Conservation (phyloP, 2,113 vertebrate species). For the Epinephelus fuscoguttatus region DNA sequence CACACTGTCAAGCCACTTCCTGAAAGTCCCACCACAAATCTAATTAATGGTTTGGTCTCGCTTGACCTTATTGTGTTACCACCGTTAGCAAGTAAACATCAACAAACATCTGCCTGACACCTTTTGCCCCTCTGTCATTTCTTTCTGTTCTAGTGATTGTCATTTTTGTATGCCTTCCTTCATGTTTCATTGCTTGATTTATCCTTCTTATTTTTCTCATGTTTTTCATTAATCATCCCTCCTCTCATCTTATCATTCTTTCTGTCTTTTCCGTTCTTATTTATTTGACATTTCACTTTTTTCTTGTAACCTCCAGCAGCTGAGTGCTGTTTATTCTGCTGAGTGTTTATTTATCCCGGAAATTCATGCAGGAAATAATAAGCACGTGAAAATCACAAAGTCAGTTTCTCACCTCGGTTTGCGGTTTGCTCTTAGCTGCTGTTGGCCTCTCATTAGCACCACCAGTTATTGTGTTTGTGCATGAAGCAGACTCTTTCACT, state of each 20-base stretch:
- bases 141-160: neutral
- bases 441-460: slow-evolving; percentile 3
- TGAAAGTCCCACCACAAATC: slow-evolving; percentile 28
- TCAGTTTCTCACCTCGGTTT: slow-evolving; percentile 15
- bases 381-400: neutral
- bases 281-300: neutral
- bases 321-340: neutral
- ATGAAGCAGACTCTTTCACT: neutral
- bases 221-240: neutral
- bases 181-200: too few relatives aligned
- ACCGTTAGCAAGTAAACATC: slow-evolving; percentile 44
- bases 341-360: neutral
- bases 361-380: slow-evolving; percentile 9
- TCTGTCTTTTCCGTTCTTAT: neutral
- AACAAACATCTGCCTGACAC: slow-evolving; percentile 38
- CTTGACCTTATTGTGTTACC: slow-evolving; percentile 35
- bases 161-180: neutral
- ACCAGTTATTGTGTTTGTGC: neutral
- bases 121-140: too few relatives aligned
- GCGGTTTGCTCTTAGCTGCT: neutral
- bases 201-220: neutral
- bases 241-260: neutral
- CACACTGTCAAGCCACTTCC: slow-evolving; percentile 44
- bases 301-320: neutral
- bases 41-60: slow-evolving; percentile 41